Base-by-base conservation (phyloP, 1,140 invertebrate genomes). In the Caerostris extrusa region DNA sequence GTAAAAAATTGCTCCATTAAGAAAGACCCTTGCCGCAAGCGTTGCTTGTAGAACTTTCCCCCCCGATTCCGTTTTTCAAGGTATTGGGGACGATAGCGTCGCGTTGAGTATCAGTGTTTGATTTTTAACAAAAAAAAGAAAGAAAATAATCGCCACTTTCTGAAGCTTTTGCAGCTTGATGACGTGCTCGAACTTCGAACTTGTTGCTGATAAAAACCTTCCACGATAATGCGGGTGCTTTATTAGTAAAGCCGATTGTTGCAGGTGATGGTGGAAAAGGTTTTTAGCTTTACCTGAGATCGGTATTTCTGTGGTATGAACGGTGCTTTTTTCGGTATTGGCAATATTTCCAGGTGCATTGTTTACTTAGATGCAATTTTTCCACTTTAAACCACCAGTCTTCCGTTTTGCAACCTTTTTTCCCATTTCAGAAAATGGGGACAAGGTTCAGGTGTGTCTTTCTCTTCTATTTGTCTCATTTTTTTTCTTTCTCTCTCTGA, bases 141-240 rank as follows among this genome's bases (percentile, higher is more conserved):
- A 10, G 7, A 50, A 3, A 53, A 10, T 4, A 77, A 77, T 77
- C 14, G 17, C 14, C 14, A 7, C n/a, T 82, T 64, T 64, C 3
- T 64, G 61, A 64, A 64, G 61, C 61, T 7, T 64, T 82, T 7
- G 17, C 6, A 19, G 57, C 56, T 83, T 6, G 14, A 57, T 58
- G 82, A 7, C 55, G 56, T 7, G 10, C 82, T 83, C 82, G 82
- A 83, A 83, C 82, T 83, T 83, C 82, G 82, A 83, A 83, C 82
- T 55, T 83, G 7, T 83, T 14, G 71, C 71, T 77, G 82, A 83
- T 83, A 83, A 57, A 83, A 56, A 3, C 34, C 12, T 10, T 12
- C 34, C 53, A 77, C 67, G 67, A 69, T 77, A 50, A 77, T 77
- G 8, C 71, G 71, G 50, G 5, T 12, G 14, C 34, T 3, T 34